phyloP scores from a whole-genome alignment of 2,888 invertebrate species.

The Eristalis pertinax region DNA sequence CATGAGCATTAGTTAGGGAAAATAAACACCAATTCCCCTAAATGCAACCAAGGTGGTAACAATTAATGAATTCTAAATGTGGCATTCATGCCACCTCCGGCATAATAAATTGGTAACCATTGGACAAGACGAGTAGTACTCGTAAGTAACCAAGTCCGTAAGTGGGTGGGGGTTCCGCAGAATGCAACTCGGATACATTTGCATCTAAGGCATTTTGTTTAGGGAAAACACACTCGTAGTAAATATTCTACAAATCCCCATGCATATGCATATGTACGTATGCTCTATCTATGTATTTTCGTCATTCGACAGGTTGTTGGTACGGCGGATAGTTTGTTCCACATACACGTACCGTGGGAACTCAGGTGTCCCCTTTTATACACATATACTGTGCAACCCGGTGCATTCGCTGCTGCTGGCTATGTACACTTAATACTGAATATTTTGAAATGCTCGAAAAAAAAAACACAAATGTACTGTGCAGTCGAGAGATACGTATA shows the following conservation, averaged over 20 bases:
- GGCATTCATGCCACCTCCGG: constrained; percentile 51
- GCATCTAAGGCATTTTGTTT: constrained; percentile 66
- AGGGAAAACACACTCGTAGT: constrained; percentile 51
- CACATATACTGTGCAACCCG: constrained; percentile 20
- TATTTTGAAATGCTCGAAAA: constrained; percentile 53
- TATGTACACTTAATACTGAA: constrained; percentile 41
- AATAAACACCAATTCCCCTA: neutral
- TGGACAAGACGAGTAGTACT: constrained; percentile 60
- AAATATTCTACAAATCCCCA: neutral
- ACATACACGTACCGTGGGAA: constrained; percentile 69
- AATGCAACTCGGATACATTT: constrained; percentile 66
- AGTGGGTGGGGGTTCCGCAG: constrained; percentile 62
- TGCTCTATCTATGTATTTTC: constrained; percentile 28
- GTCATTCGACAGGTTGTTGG: constrained; percentile 70
- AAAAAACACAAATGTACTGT: neutral
- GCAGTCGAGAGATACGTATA: constrained; percentile 1
- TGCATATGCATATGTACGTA: neutral
- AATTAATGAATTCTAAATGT: constrained; percentile 65
- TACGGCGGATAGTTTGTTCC: constrained; percentile 53
- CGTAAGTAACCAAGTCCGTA: neutral
- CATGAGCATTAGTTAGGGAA: neutral
- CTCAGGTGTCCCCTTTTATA: constrained; percentile 67
- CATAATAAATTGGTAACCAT: constrained; percentile 67
- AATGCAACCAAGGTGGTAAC: constrained; percentile 53
- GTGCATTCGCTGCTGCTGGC: constrained; percentile 25